These are phyloP conservation scores for Carassius gibelio DNA, from an alignment of 2,113 vertebrate species.

Conservation along the genomic window DNA sequence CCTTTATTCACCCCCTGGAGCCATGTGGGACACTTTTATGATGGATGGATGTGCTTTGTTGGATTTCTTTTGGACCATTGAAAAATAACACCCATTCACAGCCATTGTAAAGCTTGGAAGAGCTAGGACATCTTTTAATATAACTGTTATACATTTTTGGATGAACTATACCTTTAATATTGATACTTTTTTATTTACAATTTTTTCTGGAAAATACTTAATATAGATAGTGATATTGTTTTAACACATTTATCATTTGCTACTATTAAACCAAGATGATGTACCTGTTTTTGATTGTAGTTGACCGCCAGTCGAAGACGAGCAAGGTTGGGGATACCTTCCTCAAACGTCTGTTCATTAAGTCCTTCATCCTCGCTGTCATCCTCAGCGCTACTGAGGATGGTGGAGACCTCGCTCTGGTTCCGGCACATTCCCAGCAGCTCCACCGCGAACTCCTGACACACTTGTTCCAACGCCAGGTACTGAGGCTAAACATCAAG, in stretches of 20 bases:
- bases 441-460: slow-evolving; percentile 87
- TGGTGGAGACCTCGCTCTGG: slow-evolving; percentile 85
- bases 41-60: no score
- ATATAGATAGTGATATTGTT: no score
- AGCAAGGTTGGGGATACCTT: slow-evolving; percentile 85
- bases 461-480: slow-evolving; percentile 79
- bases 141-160: no score
- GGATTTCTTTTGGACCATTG: no score
- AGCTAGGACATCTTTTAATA: no score
- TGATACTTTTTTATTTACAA: no score
- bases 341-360: slow-evolving; percentile 81
- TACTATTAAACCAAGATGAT: not conserved
- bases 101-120: no score
- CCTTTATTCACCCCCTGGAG: no score
- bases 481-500: slow-evolving; percentile 81
- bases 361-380: slow-evolving; percentile 68
- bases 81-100: no score
- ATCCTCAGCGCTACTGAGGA: slow-evolving; percentile 81
- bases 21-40: no score
- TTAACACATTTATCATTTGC: not conserved
- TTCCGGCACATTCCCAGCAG: slow-evolving; percentile 88
- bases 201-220: no score
- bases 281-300: slow-evolving; percentile 86
- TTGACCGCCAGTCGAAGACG: slow-evolving; percentile 83
- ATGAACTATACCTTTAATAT: no score